Evolutionary conservation across 2,797 vertebrate genomes (phyloP), one percentile per base, ranked within the genome.

Genomic region (Merluccius polli): DNA sequence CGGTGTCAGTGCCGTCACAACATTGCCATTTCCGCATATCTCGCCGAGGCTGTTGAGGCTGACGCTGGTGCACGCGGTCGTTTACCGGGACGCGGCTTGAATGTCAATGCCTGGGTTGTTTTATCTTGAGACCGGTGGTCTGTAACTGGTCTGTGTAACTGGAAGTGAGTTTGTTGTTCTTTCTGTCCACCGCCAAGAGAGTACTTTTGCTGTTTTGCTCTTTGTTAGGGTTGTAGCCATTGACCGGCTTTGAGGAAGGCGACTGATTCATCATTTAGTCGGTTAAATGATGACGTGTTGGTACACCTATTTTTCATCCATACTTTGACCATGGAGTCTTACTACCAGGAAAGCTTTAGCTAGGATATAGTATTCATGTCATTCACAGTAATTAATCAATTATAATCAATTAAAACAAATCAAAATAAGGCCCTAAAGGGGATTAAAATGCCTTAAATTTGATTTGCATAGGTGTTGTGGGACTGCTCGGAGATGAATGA

Each of bases 1-100:
- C 80, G 85, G 86, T 79, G 84, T 18, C n/a, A 73, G 79, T 75
- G 73, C 75, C 89, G 88, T 91, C 89, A 91, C 89, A 92, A 90
- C 86, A 90, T 85, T 83, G 82, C 85, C 82, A 84, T 72, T 75
- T 83, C 77, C 36, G 35, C 77, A 83, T 82, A 75, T 82, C 59
- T 65, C 24, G 59, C 59, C 59, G 65, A 86, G 85, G 73, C 77
- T 67, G 35, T 70, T 29, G 72, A 77, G 71, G 87, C 80, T 72
- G 67, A 24, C 36, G 41, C 74, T 78, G 72, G 81, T 85, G 80
- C 79, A 32, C 59, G 68, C 70, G 59, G 59, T 12, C 59, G 59
- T 27, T 65, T 27, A 27, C n/a, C 59, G 59, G 59, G 10, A 65
- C 24, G 8, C 59, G 59, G n/a, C 59, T 65, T 27, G 59, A 65